Evolutionary conservation across 2,797 vertebrate species (phyloP).

Genomic region (Characodon lateralis): DNA sequence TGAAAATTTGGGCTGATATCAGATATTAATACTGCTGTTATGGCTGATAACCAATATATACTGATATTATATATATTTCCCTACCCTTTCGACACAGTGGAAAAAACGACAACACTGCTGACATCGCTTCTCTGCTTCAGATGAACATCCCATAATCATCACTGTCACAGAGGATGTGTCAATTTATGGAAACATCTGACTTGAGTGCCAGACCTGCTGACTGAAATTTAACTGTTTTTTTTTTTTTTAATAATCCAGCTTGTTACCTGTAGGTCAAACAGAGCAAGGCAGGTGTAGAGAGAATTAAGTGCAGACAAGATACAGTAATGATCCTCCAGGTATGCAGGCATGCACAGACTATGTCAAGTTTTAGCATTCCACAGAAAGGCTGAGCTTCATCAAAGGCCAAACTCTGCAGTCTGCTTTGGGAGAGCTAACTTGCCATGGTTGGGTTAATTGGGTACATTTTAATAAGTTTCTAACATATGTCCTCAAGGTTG

Average conservation of each 20-base stretch:
- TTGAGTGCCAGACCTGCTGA: background rate
- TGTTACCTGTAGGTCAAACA: constrained; percentile 47
- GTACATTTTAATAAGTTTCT: background rate
- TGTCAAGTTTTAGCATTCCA: constrained; percentile 46
- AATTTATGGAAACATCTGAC: background rate
- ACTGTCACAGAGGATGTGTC: background rate
- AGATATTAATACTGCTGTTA: too few species aligned
- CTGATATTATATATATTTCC: too few species aligned
- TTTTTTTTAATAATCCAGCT: constrained; percentile 14
- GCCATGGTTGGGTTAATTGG: too few species aligned
- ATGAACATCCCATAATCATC: too few species aligned
- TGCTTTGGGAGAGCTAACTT: background rate
- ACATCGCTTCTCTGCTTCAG: too few species aligned
- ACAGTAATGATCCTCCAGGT: constrained; percentile 66
- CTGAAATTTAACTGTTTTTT: background rate
- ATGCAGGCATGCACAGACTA: constrained; percentile 71
- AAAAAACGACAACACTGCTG: too few species aligned
- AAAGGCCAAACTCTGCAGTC: background rate
- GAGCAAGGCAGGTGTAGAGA: constrained; percentile 63
- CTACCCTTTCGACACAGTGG: too few species aligned
- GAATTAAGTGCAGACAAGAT: constrained; percentile 36
- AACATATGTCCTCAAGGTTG: background rate
- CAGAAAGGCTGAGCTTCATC: background rate
- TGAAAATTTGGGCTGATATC: too few species aligned
- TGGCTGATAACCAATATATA: too few species aligned